A percentile compares a stretch with the other conserved stretches of the same genome.
Conservation (phyloP, 2,113 vertebrate species). For the Vanacampus margaritifer region DNA sequence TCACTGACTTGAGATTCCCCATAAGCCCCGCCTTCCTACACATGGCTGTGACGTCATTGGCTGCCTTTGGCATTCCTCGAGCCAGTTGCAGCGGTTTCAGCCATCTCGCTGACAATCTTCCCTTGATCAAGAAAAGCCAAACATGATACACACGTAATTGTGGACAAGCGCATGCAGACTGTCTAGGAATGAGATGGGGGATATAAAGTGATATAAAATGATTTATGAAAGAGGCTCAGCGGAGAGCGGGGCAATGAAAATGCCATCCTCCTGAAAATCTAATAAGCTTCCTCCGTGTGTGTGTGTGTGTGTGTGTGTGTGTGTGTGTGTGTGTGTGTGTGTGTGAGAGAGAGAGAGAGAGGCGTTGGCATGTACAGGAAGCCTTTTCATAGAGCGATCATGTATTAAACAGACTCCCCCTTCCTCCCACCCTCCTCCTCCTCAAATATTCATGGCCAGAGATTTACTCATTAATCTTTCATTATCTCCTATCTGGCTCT, state of each 20-base stretch:
- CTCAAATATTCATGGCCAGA: slow-evolving; percentile 74
- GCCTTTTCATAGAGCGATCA: slow-evolving; percentile 60
- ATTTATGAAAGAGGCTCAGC: slow-evolving; percentile 50
- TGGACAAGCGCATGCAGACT: not conserved
- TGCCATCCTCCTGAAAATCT: slow-evolving; percentile 56
- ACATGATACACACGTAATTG: not conserved
- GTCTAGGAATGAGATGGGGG: slow-evolving; percentile 28
- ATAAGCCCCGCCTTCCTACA: not conserved
- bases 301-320: not conserved
- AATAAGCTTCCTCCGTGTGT: slow-evolving; percentile 51
- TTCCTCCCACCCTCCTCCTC: slow-evolving; percentile 17
- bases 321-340: slow-evolving; percentile 10
- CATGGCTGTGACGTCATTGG: not conserved
- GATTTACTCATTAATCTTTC: slow-evolving; percentile 75
- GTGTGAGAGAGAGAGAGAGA: not conserved
- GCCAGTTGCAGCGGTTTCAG: not conserved
- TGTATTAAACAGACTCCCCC: slow-evolving; percentile 72
- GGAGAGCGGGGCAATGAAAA: slow-evolving; percentile 62
- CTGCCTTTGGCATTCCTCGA: not conserved
- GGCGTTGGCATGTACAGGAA: slow-evolving; percentile 62
- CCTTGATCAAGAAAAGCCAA: not conserved
- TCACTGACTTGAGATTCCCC: not conserved
- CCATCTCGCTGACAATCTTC: not conserved
- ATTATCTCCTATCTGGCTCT: slow-evolving; percentile 66
- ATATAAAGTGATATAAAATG: slow-evolving; percentile 46